Conservation (phyloP, 1,140 invertebrate genomes). For the Listronotus oregonensis region DNA sequence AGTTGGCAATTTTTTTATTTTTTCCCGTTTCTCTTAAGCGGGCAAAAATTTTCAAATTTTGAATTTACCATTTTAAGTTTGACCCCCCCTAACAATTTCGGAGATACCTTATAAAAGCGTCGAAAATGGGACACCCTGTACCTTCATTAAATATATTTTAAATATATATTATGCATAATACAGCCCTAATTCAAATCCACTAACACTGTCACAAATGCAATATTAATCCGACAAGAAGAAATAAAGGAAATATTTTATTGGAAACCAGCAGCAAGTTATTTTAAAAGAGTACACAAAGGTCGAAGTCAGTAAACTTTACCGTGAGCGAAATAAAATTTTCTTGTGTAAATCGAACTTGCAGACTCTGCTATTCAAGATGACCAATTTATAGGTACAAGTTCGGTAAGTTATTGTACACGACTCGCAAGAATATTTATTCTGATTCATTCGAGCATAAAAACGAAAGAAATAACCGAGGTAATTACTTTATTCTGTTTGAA, state of each 20-base stretch:
- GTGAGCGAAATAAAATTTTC: slow-evolving; percentile 44
- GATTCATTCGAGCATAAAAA: slow-evolving; percentile 50
- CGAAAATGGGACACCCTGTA: too few relatives aligned
- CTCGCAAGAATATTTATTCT: slow-evolving; percentile 48
- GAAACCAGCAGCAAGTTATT: slow-evolving; percentile 32
- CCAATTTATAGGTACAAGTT: slow-evolving; percentile 51
- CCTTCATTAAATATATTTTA: too few relatives aligned
- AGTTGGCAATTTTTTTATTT: too few relatives aligned
- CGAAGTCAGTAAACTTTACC: slow-evolving; percentile 44
- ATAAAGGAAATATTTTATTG: slow-evolving; percentile 10
- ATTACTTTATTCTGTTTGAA: slow-evolving; percentile 46
- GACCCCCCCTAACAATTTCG: too few relatives aligned
- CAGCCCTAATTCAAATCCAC: slow-evolving; percentile 12
- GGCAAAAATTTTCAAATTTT: too few relatives aligned
- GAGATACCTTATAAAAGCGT: too few relatives aligned
- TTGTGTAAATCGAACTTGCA: slow-evolving; percentile 44
- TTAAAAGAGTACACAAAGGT: slow-evolving; percentile 33
- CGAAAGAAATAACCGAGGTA: slow-evolving; percentile 47
- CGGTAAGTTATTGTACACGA: slow-evolving; percentile 52
- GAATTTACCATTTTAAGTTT: too few relatives aligned
- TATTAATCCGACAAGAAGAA: slow-evolving; percentile 10
- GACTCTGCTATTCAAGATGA: slow-evolving; percentile 46
- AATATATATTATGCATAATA: slow-evolving; percentile 1
- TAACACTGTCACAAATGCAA: slow-evolving; percentile 3
- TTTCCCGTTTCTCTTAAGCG: too few relatives aligned